phyloP scores from a whole-genome alignment of 2,797 vertebrate species.

The Tauraco hartlaubi region DNA sequence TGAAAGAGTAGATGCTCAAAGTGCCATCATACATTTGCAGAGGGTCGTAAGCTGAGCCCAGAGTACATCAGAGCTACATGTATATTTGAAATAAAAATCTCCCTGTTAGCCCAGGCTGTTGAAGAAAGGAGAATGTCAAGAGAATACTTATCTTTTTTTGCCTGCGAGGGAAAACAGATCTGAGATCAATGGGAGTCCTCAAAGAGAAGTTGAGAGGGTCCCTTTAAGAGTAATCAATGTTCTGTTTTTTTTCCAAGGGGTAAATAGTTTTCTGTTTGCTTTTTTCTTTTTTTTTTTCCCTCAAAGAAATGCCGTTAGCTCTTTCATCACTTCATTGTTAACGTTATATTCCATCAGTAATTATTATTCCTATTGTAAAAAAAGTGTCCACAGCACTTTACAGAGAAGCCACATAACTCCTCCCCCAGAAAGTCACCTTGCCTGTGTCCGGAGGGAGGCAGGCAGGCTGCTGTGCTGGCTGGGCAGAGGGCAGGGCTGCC shows the following conservation, averaged over 20 bases:
- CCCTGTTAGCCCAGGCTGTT: background rate
- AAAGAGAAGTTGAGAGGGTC: constrained; percentile 48
- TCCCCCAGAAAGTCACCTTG: background rate
- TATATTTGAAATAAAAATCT: constrained; percentile 43
- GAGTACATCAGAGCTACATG: background rate
- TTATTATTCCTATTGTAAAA: background rate
- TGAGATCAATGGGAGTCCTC: constrained; percentile 46
- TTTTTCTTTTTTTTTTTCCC: background rate
- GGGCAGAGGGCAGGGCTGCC: background rate
- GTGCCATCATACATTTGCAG: background rate
- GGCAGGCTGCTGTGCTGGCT: background rate
- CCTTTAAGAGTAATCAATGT: constrained; percentile 61
- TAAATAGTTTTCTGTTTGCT: background rate
- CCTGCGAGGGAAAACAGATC: background rate
- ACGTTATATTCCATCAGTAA: background rate
- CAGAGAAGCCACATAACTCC: background rate
- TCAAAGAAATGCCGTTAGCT: background rate
- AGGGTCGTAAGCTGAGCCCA: background rate
- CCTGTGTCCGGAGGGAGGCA: background rate
- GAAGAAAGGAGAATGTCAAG: constrained; percentile 40
- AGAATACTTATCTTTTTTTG: constrained; percentile 42
- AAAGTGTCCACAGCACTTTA: background rate
- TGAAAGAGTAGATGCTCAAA: background rate
- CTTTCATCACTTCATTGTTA: background rate
- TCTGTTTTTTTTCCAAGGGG: background rate